phyloP scores from a whole-genome alignment of 2,888 invertebrate species.

The Lasioglossum zephyrum region DNA sequence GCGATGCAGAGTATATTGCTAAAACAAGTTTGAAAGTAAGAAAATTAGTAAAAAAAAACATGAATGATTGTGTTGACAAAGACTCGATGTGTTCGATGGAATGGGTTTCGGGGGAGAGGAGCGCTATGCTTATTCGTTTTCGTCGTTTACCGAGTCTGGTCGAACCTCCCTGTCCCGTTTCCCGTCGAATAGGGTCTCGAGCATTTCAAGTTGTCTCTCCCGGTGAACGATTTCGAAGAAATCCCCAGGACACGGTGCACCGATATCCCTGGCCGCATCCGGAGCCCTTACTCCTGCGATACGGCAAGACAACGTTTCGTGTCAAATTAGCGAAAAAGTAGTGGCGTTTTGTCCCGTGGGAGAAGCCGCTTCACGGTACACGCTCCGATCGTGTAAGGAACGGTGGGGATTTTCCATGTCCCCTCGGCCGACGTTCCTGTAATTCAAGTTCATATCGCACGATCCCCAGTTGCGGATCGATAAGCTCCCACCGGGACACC shows the following conservation, averaged over 20 bases:
- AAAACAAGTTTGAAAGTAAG: no score
- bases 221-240: slow-evolving; percentile 41
- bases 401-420: slow-evolving; percentile 66
- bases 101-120: background rate
- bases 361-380: slow-evolving; percentile 61
- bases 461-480: slow-evolving; percentile 66
- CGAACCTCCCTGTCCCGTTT: background rate
- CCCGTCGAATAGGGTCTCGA: slow-evolving; percentile 21
- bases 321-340: slow-evolving; percentile 75
- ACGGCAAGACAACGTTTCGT: slow-evolving; percentile 68
- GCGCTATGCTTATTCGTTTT: slow-evolving; percentile 24
- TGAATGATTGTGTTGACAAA: background rate
- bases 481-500: slow-evolving; percentile 56
- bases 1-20: background rate
- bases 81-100: background rate
- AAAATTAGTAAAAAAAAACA: background rate
- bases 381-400: slow-evolving; percentile 66
- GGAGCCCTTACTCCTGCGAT: slow-evolving; percentile 50
- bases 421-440: slow-evolving; percentile 50
- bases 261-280: slow-evolving; percentile 56
- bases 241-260: slow-evolving; percentile 56
- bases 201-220: slow-evolving; percentile 52
- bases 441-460: slow-evolving; percentile 70
- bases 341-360: slow-evolving; percentile 69
- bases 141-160: slow-evolving; percentile 16